phyloP scores from a whole-genome alignment of 2,797 vertebrate genomes.

The Naso thynnoides region DNA sequence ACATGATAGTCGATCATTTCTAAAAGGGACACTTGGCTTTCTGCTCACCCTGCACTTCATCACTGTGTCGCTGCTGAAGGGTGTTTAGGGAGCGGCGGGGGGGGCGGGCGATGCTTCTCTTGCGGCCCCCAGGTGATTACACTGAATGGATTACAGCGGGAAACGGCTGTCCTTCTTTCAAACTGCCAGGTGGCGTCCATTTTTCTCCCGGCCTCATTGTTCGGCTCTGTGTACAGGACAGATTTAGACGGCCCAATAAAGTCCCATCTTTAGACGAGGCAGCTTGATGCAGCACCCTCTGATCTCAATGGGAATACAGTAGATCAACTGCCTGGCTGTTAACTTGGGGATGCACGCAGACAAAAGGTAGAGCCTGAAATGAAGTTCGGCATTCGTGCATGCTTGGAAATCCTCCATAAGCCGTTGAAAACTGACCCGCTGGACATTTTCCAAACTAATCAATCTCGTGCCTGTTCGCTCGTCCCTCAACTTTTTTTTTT shows the following conservation, averaged over 20 bases:
- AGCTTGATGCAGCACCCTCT: constrained; percentile 77
- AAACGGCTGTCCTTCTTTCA: constrained; percentile 83
- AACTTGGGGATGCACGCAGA: constrained; percentile 42
- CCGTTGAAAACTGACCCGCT: constrained; percentile 67
- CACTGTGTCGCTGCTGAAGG: constrained; percentile 70
- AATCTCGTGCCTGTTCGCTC: constrained; percentile 51
- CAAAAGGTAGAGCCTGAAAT: constrained; percentile 57
- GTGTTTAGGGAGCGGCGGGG: constrained; percentile 63
- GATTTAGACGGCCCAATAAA: constrained; percentile 81
- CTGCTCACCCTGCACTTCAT: constrained; percentile 73
- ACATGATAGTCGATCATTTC: constrained; percentile 78
- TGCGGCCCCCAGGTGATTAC: constrained; percentile 80
- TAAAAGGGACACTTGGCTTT: constrained; percentile 76
- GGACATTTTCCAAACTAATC: constrained; percentile 76
- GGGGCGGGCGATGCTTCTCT: constrained; percentile 57
- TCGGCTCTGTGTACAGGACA: constrained; percentile 69
- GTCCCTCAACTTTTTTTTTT: constrained; percentile 39
- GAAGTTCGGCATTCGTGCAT: not conserved
- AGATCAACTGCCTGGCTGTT: constrained; percentile 45
- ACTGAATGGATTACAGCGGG: constrained; percentile 83
- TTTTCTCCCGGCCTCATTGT: constrained; percentile 80
- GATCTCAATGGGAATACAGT: constrained; percentile 67
- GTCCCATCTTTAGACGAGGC: constrained; percentile 71
- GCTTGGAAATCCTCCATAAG: constrained; percentile 62
- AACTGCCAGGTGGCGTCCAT: constrained; percentile 82